Percentiles rank a stretch among this genome's conserved stretches.
Conservation (phyloP, 2,888 invertebrate genomes). For the Sympetrum striolatum region DNA sequence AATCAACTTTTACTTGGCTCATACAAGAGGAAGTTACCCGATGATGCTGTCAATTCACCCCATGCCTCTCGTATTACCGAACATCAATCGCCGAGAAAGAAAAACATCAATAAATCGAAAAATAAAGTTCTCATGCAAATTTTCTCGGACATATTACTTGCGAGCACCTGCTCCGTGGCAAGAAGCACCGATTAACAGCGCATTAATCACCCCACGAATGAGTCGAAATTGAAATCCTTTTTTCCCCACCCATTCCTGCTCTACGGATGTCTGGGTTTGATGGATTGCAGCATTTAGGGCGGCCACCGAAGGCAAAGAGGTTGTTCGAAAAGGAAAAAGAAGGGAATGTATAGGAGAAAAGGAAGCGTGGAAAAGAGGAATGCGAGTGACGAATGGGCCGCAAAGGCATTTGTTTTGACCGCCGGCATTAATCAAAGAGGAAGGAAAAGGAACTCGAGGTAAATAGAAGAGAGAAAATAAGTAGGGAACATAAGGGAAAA, state of each 20-base stretch:
- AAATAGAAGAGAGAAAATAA: background rate
- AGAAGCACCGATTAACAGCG: background rate
- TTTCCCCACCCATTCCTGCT: background rate
- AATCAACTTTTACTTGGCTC: too few species aligned
- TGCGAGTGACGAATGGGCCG: slow-evolving; percentile 22
- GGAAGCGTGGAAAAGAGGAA: background rate
- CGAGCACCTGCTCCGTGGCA: too few species aligned
- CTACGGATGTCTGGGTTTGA: background rate
- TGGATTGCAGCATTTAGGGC: background rate
- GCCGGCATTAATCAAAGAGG: slow-evolving; percentile 19
- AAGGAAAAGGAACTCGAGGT: background rate
- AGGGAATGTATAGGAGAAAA: background rate
- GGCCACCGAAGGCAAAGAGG: background rate
- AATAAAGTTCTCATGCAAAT: too few species aligned
- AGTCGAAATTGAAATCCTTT: background rate
- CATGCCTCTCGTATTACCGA: too few species aligned
- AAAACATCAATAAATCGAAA: too few species aligned
- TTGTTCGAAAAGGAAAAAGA: too few species aligned
- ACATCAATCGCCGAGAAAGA: too few species aligned
- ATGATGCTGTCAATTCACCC: too few species aligned
- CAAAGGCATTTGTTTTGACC: slow-evolving; percentile 13
- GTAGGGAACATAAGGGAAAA: background rate
- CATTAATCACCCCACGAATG: background rate
- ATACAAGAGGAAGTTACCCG: too few species aligned
- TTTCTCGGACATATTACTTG: too few species aligned